phyloP scores from a whole-genome alignment of 2,113 vertebrate species.

The Irena cyanogastra region DNA sequence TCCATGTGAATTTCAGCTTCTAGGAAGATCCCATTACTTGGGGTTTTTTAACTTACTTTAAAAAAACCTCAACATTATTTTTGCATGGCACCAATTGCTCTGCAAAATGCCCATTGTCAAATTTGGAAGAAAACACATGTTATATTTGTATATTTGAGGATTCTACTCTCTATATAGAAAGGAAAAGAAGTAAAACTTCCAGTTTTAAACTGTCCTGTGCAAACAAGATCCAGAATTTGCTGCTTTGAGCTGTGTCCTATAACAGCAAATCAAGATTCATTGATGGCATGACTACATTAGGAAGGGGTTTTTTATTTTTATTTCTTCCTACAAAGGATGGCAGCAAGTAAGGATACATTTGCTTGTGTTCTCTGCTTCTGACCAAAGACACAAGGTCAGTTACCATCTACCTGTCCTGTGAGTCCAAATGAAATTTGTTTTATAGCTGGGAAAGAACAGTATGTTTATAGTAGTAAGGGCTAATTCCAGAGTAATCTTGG shows the following conservation, averaged over 20 bases:
- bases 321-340: not conserved
- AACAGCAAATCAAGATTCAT: not conserved
- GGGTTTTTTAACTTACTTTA: accelerated
- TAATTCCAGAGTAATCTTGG: not conserved
- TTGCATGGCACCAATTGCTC: not conserved
- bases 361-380: not conserved
- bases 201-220: not conserved
- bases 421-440: not conserved
- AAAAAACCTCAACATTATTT: not conserved
- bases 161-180: not conserved
- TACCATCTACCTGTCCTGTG: not conserved
- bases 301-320: not conserved
- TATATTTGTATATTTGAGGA: not conserved
- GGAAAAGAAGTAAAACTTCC: not conserved
- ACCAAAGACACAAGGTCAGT: not conserved
- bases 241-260: not conserved
- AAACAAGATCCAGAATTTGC: not conserved
- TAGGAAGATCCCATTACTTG: not conserved
- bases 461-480: not conserved
- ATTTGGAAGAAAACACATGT: not conserved
- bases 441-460: not conserved
- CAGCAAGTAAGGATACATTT: not conserved
- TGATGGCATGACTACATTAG: not conserved
- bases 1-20: not conserved
- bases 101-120: not conserved